These are phyloP conservation scores for Lophotriccus pileatus DNA, from an alignment of 2,797 vertebrate species.

Conservation along the genomic window DNA sequence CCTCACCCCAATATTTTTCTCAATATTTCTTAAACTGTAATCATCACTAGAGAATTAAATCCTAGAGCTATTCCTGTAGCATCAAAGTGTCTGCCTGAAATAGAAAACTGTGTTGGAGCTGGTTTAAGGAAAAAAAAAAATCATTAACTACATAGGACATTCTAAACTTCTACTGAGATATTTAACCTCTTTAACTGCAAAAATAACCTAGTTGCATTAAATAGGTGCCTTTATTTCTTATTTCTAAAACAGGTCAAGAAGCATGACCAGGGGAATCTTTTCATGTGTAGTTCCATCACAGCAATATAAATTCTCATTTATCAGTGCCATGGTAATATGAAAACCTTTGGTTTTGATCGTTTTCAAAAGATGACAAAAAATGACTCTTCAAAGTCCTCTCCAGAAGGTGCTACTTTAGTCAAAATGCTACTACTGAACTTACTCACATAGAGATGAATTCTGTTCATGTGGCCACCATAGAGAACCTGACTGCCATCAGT, in stretches of 20 bases:
- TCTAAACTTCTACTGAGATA: constrained; percentile 14
- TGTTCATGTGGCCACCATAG: constrained; percentile 1
- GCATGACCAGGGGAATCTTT: constrained; percentile 23
- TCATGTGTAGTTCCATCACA: constrained; percentile 45
- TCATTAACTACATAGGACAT: not conserved
- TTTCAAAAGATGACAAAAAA: constrained; percentile 48
- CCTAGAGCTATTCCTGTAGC: not conserved
- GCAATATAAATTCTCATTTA: constrained; percentile 44
- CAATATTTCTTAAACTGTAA: not conserved
- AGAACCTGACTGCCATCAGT: constrained; percentile 34
- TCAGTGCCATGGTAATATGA: not conserved
- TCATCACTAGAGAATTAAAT: constrained; percentile 15
- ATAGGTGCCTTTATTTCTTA: constrained; percentile 18
- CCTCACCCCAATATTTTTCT: not conserved
- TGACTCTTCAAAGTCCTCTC: constrained; percentile 46
- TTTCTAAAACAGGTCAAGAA: constrained; percentile 49
- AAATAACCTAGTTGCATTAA: constrained; percentile 40
- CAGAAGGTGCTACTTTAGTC: constrained; percentile 45
- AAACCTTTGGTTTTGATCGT: constrained; percentile 49
- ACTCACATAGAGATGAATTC: constrained; percentile 46
- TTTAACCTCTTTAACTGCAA: constrained; percentile 29
- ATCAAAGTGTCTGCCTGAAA: constrained; percentile 21
- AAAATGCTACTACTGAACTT: constrained; percentile 34
- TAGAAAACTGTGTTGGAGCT: not conserved
- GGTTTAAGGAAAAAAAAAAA: not conserved